Evolutionary conservation across 2,888 invertebrate genomes (phyloP), one percentile per base, ranked within the genome.

Genomic region (Leptinotarsa juncta): DNA sequence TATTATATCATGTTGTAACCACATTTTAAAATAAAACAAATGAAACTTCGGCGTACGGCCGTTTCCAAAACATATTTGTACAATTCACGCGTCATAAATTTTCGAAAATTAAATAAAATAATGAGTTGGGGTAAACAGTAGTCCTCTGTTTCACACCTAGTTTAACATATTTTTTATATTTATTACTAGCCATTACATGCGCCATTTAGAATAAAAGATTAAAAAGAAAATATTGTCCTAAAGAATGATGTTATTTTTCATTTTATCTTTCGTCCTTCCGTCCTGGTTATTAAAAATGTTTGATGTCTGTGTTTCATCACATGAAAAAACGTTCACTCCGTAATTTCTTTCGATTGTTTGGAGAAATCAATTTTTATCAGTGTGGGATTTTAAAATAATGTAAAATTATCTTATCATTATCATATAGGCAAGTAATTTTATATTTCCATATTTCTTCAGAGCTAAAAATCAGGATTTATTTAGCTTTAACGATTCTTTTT

Each of bases 61-160:
- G 57, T 57, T 66, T 67, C 42, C 55, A 62, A 62, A 62, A 32
- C 42, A 62, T 60, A 65, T 71, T 71, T 65, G 65, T 65, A 66
- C 49, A 66, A 73, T 76, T 76, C 72, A 76, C 70, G 73, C 71
- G 20, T 69, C 76, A 76, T 76, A 76, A 76, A 76, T 76, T 76
- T 71, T 76, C 69, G 69, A 71, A 76, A 76, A 76, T 76, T 73
- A 76, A 76, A 73, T 76, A 76, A 71, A 76, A 76, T 76, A 76
- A 76, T 76, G 76, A 76, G 76, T 71, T 26, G 53, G 65, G 51
- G 62, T 71, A 71, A 55, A 51, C 51, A 70, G 48, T 66, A 70
- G 14, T 55, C 57, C 65, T 42, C 55, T 55, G 70, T 76, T 76
- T 76, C 71, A 73, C 76, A 73, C 71, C 76, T 73, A 73, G 76